Evolutionary conservation across 2,888 invertebrate species (phyloP), one percentile per base, ranked within the genome.

Genomic region (Polyommatus iphigenia): DNA sequence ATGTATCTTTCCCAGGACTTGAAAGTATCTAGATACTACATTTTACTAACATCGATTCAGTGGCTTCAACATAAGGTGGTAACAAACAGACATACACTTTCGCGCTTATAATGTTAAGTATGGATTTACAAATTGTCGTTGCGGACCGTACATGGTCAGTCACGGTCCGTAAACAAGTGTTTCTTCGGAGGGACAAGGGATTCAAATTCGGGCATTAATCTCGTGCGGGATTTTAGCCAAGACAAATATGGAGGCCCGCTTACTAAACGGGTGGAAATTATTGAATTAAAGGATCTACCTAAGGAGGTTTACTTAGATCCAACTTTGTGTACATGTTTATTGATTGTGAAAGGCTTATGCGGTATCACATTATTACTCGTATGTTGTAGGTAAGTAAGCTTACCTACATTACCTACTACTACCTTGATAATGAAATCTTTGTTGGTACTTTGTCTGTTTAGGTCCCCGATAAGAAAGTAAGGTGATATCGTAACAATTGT

Each of bases 181-280:
- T 71, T 78, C 78, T 78, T 75, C 62, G 80, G 81, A 85, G 85
- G 88, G 88, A 86, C 87, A 86, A 86, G 87, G 85, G 85, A 88
- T 88, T 88, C 89, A 87, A 88, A 91, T 87, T 91, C 87, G 84
- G 89, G 88, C 57, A 90, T 91, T 93, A 92, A 91, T 91, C 89
- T 90, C 87, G 87, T 90, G 87, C 87, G 89, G 88, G 91, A 90
- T 90, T 90, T 90, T 85, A 87, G 88, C 87, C 88, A 92, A 92
- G 91, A 92, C 91, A 92, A 92, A 92, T 92, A 92, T 90, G 89
- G 88, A 86, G 85, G 87, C 72, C 82, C 86, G 85, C 84, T 83
- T 85, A 87, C 89, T 91, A 90, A 91, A 92, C 87, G 90, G 86
- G 87, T 87, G 89, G 89, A 90, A 90, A 91, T 91, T 92, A 91